These are phyloP conservation scores for Mirounga angustirostris DNA, from an alignment of 2,113 vertebrate species.

Conservation along the genomic window DNA sequence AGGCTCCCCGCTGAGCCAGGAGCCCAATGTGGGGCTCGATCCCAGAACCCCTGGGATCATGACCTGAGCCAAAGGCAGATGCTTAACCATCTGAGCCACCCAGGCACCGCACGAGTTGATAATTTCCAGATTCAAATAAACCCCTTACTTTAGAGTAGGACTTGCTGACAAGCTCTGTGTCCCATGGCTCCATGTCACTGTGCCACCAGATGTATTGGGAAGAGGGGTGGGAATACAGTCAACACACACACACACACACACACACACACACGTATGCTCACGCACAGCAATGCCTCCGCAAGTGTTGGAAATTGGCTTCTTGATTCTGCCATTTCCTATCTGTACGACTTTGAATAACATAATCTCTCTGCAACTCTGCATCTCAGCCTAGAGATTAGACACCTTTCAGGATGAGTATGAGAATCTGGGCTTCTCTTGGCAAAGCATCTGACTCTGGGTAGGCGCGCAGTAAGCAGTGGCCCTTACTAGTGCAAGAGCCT, in stretches of 20 bases:
- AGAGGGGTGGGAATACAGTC: not conserved
- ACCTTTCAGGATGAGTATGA: accelerated
- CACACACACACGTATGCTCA: too few relatives aligned
- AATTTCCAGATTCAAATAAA: conserved; percentile 77
- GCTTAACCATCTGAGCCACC: too few relatives aligned
- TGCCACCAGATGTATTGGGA: conserved; percentile 46
- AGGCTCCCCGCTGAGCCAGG: too few relatives aligned
- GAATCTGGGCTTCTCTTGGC: not conserved
- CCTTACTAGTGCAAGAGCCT: accelerated
- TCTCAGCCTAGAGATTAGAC: not conserved
- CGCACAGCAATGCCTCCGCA: not conserved
- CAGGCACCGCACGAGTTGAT: conserved; percentile 57
- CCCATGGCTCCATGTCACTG: conserved; percentile 71
- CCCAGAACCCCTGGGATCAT: too few relatives aligned
- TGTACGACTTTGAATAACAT: not conserved
- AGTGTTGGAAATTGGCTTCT: not conserved
- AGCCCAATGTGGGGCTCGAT: too few relatives aligned
- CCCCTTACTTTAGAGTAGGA: conserved; percentile 76
- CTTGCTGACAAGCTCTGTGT: conserved; percentile 67
- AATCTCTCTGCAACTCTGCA: not conserved
- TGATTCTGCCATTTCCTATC: not conserved
- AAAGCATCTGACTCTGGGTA: not conserved
- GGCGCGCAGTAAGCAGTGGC: accelerated
- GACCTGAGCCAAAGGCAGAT: too few relatives aligned
- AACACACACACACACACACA: too few relatives aligned